These are phyloP conservation scores for Callosobruchus maculatus DNA, from an alignment of 2,888 invertebrate genomes.

Conservation along the genomic window DNA sequence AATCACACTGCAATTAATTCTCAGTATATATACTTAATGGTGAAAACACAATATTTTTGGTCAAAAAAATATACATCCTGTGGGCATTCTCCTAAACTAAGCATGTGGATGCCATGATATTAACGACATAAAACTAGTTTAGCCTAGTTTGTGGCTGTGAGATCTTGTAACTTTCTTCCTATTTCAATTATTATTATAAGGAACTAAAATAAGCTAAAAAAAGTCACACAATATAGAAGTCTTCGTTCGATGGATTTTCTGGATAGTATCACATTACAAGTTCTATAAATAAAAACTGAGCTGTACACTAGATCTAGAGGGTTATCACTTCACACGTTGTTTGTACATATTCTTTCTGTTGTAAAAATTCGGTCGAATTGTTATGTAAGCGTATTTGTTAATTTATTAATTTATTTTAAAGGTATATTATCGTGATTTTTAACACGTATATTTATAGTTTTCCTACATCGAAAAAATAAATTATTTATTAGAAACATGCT, in stretches of 20 bases:
- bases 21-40: too few relatives aligned
- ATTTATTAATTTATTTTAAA: too few relatives aligned
- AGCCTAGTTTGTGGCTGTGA: not conserved
- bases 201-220: not conserved
- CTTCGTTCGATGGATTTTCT: too few relatives aligned
- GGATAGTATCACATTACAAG: too few relatives aligned
- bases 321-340: not conserved
- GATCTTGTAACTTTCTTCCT: not conserved
- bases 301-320: not conserved
- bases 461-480: not conserved
- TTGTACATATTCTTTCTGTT: not conserved
- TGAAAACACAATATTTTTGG: too few relatives aligned
- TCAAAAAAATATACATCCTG: too few relatives aligned
- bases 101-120: too few relatives aligned
- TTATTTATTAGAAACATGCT: not conserved
- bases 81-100: too few relatives aligned
- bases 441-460: not conserved
- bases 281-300: not conserved
- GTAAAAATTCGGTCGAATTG: not conserved
- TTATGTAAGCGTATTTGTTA: not conserved
- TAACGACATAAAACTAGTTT: too few relatives aligned
- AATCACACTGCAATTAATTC: too few relatives aligned
- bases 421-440: not conserved
- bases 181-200: not conserved
- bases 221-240: too few relatives aligned